Conservation (phyloP, 2,113 vertebrate species). For the Atherinomorus stipes region DNA sequence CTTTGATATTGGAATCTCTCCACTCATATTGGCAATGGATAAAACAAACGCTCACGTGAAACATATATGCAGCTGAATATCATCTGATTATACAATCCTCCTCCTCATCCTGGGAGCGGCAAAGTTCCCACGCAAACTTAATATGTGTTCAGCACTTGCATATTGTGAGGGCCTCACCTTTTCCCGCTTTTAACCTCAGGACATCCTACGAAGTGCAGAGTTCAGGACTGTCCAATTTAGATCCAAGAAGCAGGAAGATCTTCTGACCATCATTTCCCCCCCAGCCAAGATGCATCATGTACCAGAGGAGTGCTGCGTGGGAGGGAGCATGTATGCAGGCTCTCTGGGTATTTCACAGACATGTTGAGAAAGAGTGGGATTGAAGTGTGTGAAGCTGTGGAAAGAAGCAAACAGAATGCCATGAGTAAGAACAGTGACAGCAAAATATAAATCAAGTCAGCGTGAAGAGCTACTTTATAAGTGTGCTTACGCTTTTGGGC, state of each 20-base stretch:
- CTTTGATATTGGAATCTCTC: slow-evolving; percentile 32
- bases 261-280: slow-evolving; percentile 52
- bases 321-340: slow-evolving; percentile 37
- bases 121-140: slow-evolving; percentile 23
- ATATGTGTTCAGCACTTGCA: slow-evolving; percentile 38
- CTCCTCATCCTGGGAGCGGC: slow-evolving; percentile 30
- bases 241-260: slow-evolving; percentile 61
- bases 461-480: slow-evolving; percentile 13
- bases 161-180: slow-evolving; percentile 51
- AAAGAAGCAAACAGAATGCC: slow-evolving; percentile 38
- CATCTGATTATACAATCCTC: slow-evolving; percentile 43
- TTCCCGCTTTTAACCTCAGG: slow-evolving; percentile 45
- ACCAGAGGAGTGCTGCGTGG: slow-evolving; percentile 46
- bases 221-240: slow-evolving; percentile 68
- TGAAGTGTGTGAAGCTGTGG: slow-evolving; percentile 1
- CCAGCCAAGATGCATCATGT: slow-evolving; percentile 23
- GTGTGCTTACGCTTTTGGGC: slow-evolving; percentile 6
- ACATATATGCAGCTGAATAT: slow-evolving; percentile 61
- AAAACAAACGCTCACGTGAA: slow-evolving; percentile 59
- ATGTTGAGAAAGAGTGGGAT: slow-evolving; percentile 46
- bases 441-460: slow-evolving; percentile 41
- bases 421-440: slow-evolving; percentile 33
- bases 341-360: slow-evolving; percentile 58
- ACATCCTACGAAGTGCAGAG: slow-evolving; percentile 47
- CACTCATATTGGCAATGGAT: slow-evolving; percentile 22